Percentiles rank a stretch among this genome's conserved stretches.
Conservation (phyloP, 2,113 vertebrate species). For the Oryzias woworae region DNA sequence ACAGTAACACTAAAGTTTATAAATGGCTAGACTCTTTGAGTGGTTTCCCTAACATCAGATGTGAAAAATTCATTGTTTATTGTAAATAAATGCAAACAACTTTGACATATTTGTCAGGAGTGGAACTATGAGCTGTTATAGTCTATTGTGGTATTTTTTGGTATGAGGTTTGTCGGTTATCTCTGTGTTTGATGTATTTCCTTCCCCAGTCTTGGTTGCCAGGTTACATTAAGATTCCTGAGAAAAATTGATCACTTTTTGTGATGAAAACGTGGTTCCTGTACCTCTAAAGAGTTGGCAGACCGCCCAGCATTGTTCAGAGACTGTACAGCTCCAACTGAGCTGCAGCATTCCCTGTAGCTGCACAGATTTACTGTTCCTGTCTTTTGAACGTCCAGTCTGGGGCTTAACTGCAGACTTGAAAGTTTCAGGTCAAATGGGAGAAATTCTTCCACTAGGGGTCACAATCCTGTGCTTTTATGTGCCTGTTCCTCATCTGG, state of each 20-base stretch:
- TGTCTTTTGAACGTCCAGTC: background rate
- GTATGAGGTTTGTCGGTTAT: background rate
- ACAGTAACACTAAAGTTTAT: too few relatives aligned
- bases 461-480: too few relatives aligned
- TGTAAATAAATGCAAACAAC: too few relatives aligned
- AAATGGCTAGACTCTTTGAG: too few relatives aligned
- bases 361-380: constrained; percentile 23
- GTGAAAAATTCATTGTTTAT: too few relatives aligned
- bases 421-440: too few relatives aligned
- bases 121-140: too few relatives aligned
- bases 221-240: constrained; percentile 50
- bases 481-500: too few relatives aligned
- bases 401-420: too few relatives aligned
- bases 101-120: too few relatives aligned
- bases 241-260: constrained; percentile 67
- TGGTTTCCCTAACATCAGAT: too few relatives aligned
- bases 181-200: constrained; percentile 1
- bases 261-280: constrained; percentile 56
- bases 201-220: constrained; percentile 57
- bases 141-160: background rate
- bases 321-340: constrained; percentile 18
- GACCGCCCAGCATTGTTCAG: constrained; percentile 48
- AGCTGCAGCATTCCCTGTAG: constrained; percentile 28
- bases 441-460: too few relatives aligned
- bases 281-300: constrained; percentile 56